Evolutionary conservation across 2,113 vertebrate genomes (phyloP).

Genomic region (Spea multiplicata): DNA sequence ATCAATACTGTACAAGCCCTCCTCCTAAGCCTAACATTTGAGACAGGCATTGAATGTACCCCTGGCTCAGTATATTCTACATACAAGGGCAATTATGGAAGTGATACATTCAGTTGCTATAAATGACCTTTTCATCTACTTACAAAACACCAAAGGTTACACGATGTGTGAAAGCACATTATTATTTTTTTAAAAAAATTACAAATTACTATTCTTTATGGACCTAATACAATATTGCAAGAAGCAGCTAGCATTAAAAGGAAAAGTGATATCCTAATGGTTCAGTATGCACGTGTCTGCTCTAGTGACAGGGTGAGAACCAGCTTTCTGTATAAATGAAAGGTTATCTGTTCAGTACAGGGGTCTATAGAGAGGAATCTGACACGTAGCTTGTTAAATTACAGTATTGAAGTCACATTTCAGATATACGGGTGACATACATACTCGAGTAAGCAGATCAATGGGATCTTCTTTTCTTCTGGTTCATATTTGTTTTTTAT

Average conservation of each 20-base stretch:
- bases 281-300: not conserved
- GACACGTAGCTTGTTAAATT: slow-evolving; percentile 57
- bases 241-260: slow-evolving; percentile 18
- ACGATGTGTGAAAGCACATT: slow-evolving; percentile 69
- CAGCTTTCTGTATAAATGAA: slow-evolving; percentile 37
- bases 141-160: slow-evolving; percentile 74
- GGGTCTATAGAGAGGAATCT: slow-evolving; percentile 25
- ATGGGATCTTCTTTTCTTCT: slow-evolving; percentile 33
- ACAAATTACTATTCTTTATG: slow-evolving; percentile 53
- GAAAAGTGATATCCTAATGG: slow-evolving; percentile 15
- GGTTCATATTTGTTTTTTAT: no score
- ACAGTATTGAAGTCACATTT: slow-evolving; percentile 58
- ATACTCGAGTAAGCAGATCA: slow-evolving; percentile 62
- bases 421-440: slow-evolving; percentile 41
- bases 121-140: slow-evolving; percentile 73
- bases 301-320: slow-evolving; percentile 47
- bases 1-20: slow-evolving; percentile 6
- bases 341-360: slow-evolving; percentile 38
- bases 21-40: slow-evolving; percentile 51
- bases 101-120: slow-evolving; percentile 61
- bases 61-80: slow-evolving; percentile 55
- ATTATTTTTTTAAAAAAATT: slow-evolving; percentile 65
- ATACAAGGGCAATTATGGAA: slow-evolving; percentile 61
- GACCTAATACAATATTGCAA: slow-evolving; percentile 49
- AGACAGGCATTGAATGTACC: slow-evolving; percentile 39